Percentiles rank a stretch among this genome's conserved stretches.
phyloP scores from a whole-genome alignment of 1,140 invertebrate genomes.

The Tenebrio molitor region DNA sequence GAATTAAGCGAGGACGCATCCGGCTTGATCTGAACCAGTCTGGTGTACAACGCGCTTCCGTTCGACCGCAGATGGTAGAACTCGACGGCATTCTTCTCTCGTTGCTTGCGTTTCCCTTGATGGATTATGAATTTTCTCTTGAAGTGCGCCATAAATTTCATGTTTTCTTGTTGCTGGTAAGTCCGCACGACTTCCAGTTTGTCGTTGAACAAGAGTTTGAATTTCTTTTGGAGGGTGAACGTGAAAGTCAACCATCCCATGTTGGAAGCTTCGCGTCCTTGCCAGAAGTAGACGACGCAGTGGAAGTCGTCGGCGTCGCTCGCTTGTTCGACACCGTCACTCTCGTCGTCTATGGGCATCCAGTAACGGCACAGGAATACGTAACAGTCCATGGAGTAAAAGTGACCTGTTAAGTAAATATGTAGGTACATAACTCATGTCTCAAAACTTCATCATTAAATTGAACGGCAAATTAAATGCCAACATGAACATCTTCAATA shows the following conservation, averaged over 20 bases:
- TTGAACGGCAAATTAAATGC: no score
- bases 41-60: slow-evolving; percentile 93
- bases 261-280: slow-evolving; percentile 96
- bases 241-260: slow-evolving; percentile 99
- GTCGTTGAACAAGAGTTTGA: slow-evolving; percentile 93
- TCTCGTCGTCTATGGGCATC: slow-evolving; percentile 78
- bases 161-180: slow-evolving; percentile 99
- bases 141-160: slow-evolving; percentile 99
- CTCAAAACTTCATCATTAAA: no score
- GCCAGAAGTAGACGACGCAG: slow-evolving; percentile 99
- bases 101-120: slow-evolving; percentile 85
- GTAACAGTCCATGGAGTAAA: slow-evolving; percentile 97
- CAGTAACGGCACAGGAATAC: slow-evolving; percentile 98
- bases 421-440: no score
- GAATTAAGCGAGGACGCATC: slow-evolving; percentile 87
- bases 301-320: slow-evolving; percentile 83
- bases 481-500: no score
- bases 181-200: slow-evolving; percentile 97
- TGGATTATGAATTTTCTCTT: slow-evolving; percentile 96
- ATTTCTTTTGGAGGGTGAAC: slow-evolving; percentile 97
- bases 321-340: slow-evolving; percentile 73
- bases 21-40: slow-evolving; percentile 91
- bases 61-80: slow-evolving; percentile 97
- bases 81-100: slow-evolving; percentile 80
- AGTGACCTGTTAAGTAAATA: slow-evolving; percentile 72